A percentile compares a stretch with the other conserved stretches of the same genome.
Conservation (phyloP, 2,113 vertebrate species). For the Pteropus alecto region DNA sequence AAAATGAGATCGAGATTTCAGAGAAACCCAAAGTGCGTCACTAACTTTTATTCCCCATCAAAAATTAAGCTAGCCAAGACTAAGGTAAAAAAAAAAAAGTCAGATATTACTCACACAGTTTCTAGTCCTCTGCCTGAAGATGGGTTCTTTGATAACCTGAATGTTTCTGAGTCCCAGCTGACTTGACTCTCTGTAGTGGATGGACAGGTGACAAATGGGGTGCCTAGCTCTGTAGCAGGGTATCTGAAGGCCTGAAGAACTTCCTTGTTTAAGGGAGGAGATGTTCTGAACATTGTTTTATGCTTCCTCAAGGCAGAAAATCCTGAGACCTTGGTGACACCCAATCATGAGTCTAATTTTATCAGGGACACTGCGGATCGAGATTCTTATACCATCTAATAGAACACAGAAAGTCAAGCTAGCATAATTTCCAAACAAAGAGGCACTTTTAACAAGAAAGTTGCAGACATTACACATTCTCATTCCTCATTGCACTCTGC, state of each 20-base stretch:
- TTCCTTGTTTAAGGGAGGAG: background rate
- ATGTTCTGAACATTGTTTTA: background rate
- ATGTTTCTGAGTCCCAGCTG: background rate
- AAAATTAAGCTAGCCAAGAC: background rate
- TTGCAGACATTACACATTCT: conserved; percentile 69
- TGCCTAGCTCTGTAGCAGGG: background rate
- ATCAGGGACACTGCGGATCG: background rate
- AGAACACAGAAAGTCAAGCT: conserved; percentile 5
- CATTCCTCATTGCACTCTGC: background rate
- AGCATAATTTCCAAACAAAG: conserved; percentile 63
- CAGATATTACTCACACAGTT: background rate
- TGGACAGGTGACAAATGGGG: background rate
- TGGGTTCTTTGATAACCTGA: background rate
- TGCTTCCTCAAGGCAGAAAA: background rate
- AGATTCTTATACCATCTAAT: background rate
- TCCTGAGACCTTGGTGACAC: background rate
- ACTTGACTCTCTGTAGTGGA: background rate
- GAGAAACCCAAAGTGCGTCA: background rate
- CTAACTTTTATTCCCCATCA: background rate
- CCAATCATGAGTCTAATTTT: background rate
- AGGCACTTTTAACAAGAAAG: conserved; percentile 58
- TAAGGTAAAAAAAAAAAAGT: background rate
- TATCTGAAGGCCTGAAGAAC: background rate
- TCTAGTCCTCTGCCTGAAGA: background rate
- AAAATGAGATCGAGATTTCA: background rate